Evolutionary conservation across 2,113 vertebrate species (phyloP).

Genomic region (Pteruthius melanotis): DNA sequence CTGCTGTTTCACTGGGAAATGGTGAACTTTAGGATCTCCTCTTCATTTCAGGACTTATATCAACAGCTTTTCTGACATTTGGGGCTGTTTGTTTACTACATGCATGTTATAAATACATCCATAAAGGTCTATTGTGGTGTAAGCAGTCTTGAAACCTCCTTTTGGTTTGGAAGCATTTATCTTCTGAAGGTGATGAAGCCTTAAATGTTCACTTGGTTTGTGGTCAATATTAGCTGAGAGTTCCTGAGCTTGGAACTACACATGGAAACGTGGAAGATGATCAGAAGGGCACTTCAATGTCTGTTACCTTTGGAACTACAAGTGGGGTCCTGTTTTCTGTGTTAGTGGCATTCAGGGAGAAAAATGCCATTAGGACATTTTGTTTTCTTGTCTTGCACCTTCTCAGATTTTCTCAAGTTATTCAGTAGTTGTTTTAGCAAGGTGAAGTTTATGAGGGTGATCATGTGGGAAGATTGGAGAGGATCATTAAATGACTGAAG

Average conservation of each 20-base stretch:
- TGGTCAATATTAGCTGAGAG: not conserved
- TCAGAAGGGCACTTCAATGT: not conserved
- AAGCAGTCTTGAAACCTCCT: not conserved
- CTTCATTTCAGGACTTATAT: not conserved
- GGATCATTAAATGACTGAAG: not conserved
- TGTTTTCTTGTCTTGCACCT: not conserved
- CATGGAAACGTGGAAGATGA: not conserved
- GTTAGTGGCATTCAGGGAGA: not conserved
- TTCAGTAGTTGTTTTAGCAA: not conserved
- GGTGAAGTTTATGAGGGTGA: not conserved
- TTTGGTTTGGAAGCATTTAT: not conserved
- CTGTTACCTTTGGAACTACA: not conserved
- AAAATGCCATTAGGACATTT: not conserved
- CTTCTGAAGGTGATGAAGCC: not conserved
- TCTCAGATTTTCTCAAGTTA: not conserved
- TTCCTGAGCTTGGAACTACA: not conserved
- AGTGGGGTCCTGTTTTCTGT: not conserved
- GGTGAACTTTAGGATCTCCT: not conserved
- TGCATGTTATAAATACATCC: not conserved
- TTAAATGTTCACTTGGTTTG: not conserved
- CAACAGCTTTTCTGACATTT: not conserved
- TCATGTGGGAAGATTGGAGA: not conserved
- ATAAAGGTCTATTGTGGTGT: not conserved
- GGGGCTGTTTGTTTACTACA: not conserved
- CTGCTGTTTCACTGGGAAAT: not conserved